Evolutionary conservation across 2,797 vertebrate species (phyloP), one percentile per base, ranked within the genome.

Genomic region (Sebastes reedi): DNA sequence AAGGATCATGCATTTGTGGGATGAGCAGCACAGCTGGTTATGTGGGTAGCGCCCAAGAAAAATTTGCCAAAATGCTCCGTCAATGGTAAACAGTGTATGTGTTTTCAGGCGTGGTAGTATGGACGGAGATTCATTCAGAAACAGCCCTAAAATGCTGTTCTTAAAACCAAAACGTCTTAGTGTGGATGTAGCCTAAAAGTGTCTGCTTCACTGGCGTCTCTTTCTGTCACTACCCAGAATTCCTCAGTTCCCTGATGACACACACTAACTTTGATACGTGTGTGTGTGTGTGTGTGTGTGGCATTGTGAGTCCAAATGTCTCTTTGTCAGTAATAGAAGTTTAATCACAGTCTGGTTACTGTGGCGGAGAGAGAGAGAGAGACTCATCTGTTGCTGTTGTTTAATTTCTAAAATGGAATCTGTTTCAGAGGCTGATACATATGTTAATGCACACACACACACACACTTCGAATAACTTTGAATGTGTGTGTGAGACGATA

Each of bases 201-300:
- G 95, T 96, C 95, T 95, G 97, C 96, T 96, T 96, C 96, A 95
- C 95, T 96, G 96, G 94, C 94, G 95, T 95, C 96, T 95, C 95
- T 95, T 96, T 97, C 95, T 95, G 91, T 96, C 95, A 95, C 90
- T 94, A 95, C 95, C 94, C 72, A 82, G 1, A 84, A 83, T 65
- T 27, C 83, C 65, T 70, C 60, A 71, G 36, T 62, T 66, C 65
- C 96, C 95, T 93, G 93, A 92, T 95, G 67, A 96, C 95, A 96
- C 93, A 95, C 95, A 93, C 95, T 56, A 8, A 61, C 46, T 70
- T 66, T 65, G 27, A 59, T n/a, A 7, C 3, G 64, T 67, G 50
- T 46, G 39, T 58, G 62, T 60, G 50, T 36, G 30, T 56, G 62
- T 59, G 58, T 55, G 79, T 34, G 32, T 34, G 32, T 32, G 56